phyloP scores from a whole-genome alignment of 2,888 invertebrate genomes.

The Diaphora mendica region DNA sequence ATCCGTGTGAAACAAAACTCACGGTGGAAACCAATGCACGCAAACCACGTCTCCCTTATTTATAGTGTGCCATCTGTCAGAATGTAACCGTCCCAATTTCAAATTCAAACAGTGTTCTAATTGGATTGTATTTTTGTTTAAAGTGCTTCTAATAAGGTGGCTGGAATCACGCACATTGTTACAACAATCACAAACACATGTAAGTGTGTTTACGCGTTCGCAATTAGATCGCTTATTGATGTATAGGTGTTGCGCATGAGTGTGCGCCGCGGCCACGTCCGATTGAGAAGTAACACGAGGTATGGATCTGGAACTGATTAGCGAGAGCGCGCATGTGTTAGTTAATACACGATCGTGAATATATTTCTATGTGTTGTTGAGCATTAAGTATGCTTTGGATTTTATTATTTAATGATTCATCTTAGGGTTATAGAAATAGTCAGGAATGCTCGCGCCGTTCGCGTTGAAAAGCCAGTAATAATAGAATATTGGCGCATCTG shows the following conservation, averaged over 20 bases:
- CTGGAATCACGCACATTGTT: slow-evolving; percentile 80
- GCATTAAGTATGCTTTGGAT: slow-evolving; percentile 86
- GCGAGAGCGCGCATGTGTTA: slow-evolving; percentile 76
- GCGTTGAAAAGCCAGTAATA: slow-evolving; percentile 84
- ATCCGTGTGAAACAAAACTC: slow-evolving; percentile 67
- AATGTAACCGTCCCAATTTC: slow-evolving; percentile 81
- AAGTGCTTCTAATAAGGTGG: slow-evolving; percentile 81
- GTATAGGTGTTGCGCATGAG: slow-evolving; percentile 68
- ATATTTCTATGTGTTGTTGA: slow-evolving; percentile 77
- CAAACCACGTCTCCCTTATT: slow-evolving; percentile 78
- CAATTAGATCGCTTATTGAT: slow-evolving; percentile 83
- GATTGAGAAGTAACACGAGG: slow-evolving; percentile 78
- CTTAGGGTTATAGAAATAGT: slow-evolving; percentile 86
- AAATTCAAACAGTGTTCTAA: slow-evolving; percentile 82
- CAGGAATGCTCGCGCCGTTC: slow-evolving; percentile 82
- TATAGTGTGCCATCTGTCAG: slow-evolving; percentile 84
- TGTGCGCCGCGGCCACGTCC: slow-evolving; percentile 63
- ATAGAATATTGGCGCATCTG: slow-evolving; percentile 86
- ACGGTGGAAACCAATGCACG: slow-evolving; percentile 63
- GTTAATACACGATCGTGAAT: slow-evolving; percentile 77
- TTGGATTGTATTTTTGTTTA: slow-evolving; percentile 85
- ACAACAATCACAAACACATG: slow-evolving; percentile 77
- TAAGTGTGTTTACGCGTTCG: slow-evolving; percentile 81
- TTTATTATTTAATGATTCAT: slow-evolving; percentile 87
- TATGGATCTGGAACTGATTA: slow-evolving; percentile 83